These are phyloP conservation scores for Morinoia aosen DNA, from an alignment of 2,888 invertebrate genomes.

Conservation along the genomic window DNA sequence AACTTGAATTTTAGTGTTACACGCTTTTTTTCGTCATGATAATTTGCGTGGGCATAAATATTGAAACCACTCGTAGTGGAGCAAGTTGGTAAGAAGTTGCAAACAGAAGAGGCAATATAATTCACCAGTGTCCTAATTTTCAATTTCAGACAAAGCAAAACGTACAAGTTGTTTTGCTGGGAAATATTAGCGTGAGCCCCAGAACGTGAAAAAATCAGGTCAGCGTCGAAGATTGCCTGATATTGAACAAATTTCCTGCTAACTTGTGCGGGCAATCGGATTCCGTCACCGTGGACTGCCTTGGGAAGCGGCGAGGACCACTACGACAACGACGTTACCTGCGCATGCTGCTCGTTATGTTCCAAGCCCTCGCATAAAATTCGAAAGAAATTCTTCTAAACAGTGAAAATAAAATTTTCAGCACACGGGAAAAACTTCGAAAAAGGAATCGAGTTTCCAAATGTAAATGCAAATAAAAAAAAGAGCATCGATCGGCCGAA, in stretches of 20 bases:
- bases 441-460: not conserved
- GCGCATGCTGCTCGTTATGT: not conserved
- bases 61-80: too few relatives aligned
- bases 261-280: constrained; percentile 2
- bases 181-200: too few relatives aligned
- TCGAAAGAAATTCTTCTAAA: not conserved
- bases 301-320: not conserved
- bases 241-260: not conserved
- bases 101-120: too few relatives aligned
- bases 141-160: too few relatives aligned
- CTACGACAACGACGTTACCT: not conserved
- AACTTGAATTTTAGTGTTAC: too few relatives aligned
- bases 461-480: not conserved
- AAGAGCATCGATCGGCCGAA: too few relatives aligned
- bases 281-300: not conserved
- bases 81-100: too few relatives aligned
- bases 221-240: constrained; percentile 6
- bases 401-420: not conserved
- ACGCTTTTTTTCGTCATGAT: too few relatives aligned
- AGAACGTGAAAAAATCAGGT: not conserved
- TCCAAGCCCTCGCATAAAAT: not conserved
- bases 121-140: too few relatives aligned
- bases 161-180: too few relatives aligned
- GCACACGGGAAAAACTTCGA: not conserved
- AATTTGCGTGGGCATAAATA: too few relatives aligned